Evolutionary conservation across 2,113 vertebrate species (phyloP), one percentile per base, ranked within the genome.

Genomic region (Cairina moschata): DNA sequence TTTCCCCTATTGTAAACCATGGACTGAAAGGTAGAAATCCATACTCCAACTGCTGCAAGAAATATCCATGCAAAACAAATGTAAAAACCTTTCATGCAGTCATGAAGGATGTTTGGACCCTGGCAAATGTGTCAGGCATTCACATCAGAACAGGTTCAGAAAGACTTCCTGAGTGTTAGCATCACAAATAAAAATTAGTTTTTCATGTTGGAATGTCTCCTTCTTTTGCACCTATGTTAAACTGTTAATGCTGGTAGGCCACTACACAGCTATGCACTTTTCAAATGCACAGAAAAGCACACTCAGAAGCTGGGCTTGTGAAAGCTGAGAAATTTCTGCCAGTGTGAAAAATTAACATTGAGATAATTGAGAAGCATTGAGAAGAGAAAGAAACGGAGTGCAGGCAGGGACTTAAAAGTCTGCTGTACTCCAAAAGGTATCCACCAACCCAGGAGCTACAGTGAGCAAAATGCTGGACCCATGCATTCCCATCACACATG

Each of bases 361-460:
- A 93, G 14, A 6, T 40, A 40, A 40, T 40, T 40, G 40, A 40
- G 40, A 40, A 40, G 5, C 13, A 13, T 40, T 40, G 40, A 1
- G 5, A 7, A 2, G 16, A 44, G 21, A 67, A 91, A 46, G 55
- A 80, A 60, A 25, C 11, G 56, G 15, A 23, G 10, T 13, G 7
- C 17, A 67, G 28, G 72, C 2, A 29, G 8, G 22, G 9, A 54
- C 13, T 52, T 74, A 10, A 77, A 74, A 40, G 14, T 50, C 28
- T 21, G 8, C 26, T 73, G 40, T 77, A 12, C 9, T 6, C 8
- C 34, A n/a, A 36, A 5, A 48, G 8, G 2, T 44, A 66, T 28
- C 15, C 48, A 14, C 11, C 6, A 2, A 26, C 52, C 31, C 4
- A 1, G 48, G 13, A 66, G 34, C 10, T 60, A 14, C 0, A 0